Evolutionary conservation across 37 sponge, comb jelly and placozoan genomes (phyloP), one percentile per base, ranked within the genome.

Genomic region (Chondrilla cf. caribensis): DNA sequence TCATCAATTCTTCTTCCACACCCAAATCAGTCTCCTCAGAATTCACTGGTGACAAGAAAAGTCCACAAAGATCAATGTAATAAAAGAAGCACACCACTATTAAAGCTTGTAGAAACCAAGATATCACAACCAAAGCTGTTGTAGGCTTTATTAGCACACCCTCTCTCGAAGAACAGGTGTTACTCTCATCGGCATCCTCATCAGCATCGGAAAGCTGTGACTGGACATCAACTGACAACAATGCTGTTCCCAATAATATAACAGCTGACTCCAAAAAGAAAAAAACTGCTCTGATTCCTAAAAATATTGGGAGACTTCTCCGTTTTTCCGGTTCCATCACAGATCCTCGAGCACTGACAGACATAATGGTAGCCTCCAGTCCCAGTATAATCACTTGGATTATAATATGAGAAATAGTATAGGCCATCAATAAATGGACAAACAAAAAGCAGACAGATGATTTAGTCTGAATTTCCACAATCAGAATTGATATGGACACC

Each of bases 11-110:
- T 40, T 41, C 41, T 15, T 73, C 40, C 6, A 73, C 41, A n/a
- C 41, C 43, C 70, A 21, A 35, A 37, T 73, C 51, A 6, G 6
- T 11, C 51, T 47, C 9, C 6, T 47, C 51, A 6, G 6, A 14
- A 47, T 47, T 47, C 51, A 47, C 11, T 47, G 51, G 76, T 38
- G 36, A 37, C 44, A 42, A 21, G 15, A 9, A 62, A 9, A 62
- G 6, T 62, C 76, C 76, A 73, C 41, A 73, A n/a, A 37, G 76
- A 39, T 73, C 76, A 1, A 73, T 21, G 36, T 73, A 73, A 1
- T 38, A 35, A 18, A 73, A 4, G 24, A 73, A 73, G 11, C 19
- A 42, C 9, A 73, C 6, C 0, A 39, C 24, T 19, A 73, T 73
- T 19, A 73, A 39, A 25, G 36, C 24, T 42, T 42, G 76, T n/a